phyloP scores from a whole-genome alignment of 2,113 vertebrate species.

The Trinectes maculatus region DNA sequence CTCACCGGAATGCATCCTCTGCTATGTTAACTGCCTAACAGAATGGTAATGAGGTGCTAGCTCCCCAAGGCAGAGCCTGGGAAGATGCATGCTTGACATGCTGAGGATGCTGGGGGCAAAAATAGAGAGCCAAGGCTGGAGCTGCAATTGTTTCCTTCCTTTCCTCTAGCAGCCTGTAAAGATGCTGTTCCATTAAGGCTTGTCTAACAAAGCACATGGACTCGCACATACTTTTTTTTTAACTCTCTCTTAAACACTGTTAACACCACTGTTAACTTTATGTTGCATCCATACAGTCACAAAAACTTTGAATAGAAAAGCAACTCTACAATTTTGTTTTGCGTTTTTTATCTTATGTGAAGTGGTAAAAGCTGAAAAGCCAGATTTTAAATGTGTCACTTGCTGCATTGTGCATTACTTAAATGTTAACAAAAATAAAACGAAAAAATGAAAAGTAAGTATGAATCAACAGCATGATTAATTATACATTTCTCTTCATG shows the following conservation, averaged over 20 bases:
- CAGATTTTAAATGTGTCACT: too few species aligned
- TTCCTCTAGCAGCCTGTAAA: slow-evolving; percentile 54
- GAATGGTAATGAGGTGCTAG: slow-evolving; percentile 77
- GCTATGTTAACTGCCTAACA: slow-evolving; percentile 65
- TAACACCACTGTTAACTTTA: slow-evolving; percentile 6
- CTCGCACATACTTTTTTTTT: neutral
- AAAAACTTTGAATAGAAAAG: too few species aligned
- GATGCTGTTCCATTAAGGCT: slow-evolving; percentile 44
- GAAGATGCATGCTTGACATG: slow-evolving; percentile 52
- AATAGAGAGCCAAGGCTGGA: slow-evolving; percentile 63
- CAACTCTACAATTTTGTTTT: too few species aligned
- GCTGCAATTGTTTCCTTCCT: slow-evolving; percentile 60
- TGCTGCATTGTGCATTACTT: too few species aligned
- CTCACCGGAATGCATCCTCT: slow-evolving; percentile 30
- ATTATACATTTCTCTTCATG: too few species aligned
- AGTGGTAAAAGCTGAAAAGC: too few species aligned
- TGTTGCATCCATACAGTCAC: too few species aligned
- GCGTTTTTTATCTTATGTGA: too few species aligned
- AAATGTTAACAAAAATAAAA: too few species aligned
- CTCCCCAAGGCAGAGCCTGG: slow-evolving; percentile 37
- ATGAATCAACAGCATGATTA: too few species aligned
- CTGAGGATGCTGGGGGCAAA: slow-evolving; percentile 65
- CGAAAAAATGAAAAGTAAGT: too few species aligned
- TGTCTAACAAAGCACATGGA: slow-evolving; percentile 30
- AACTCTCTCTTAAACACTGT: neutral